phyloP scores from a whole-genome alignment of 92 coral and sea anemone species.

The Palythoa grandiflora region DNA sequence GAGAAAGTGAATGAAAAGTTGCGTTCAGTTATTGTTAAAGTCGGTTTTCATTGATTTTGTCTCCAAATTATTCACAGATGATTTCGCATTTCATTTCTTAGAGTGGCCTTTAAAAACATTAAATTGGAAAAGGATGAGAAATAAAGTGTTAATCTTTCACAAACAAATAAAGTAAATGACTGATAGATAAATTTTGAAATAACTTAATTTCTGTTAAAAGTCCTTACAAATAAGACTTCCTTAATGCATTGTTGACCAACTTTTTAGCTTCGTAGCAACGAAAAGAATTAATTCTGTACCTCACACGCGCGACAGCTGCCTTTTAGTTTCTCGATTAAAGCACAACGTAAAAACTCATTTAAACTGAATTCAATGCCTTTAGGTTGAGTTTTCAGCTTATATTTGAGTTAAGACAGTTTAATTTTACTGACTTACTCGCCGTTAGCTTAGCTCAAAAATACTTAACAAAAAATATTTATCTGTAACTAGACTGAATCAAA shows the following conservation, averaged over 20 bases:
- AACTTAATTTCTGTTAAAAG: background rate
- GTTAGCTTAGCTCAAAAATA: background rate
- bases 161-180: background rate
- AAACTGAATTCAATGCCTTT: too few species aligned
- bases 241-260: constrained; percentile 4
- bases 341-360: too few species aligned
- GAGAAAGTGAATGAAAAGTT: too few species aligned
- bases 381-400: background rate
- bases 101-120: constrained; percentile 1
- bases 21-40: too few species aligned
- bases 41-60: too few species aligned
- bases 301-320: background rate
- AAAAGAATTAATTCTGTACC: background rate
- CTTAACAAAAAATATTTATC: background rate
- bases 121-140: background rate
- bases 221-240: background rate
- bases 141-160: background rate
- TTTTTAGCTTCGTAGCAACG: constrained; percentile 5
- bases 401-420: background rate
- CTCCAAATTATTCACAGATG: too few species aligned
- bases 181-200: too few species aligned
- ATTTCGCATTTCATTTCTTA: background rate
- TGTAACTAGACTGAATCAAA: background rate
- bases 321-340: background rate
- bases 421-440: background rate